These are phyloP conservation scores for Tinamus major DNA, from an alignment of 2,797 vertebrate genomes.

Conservation along the genomic window DNA sequence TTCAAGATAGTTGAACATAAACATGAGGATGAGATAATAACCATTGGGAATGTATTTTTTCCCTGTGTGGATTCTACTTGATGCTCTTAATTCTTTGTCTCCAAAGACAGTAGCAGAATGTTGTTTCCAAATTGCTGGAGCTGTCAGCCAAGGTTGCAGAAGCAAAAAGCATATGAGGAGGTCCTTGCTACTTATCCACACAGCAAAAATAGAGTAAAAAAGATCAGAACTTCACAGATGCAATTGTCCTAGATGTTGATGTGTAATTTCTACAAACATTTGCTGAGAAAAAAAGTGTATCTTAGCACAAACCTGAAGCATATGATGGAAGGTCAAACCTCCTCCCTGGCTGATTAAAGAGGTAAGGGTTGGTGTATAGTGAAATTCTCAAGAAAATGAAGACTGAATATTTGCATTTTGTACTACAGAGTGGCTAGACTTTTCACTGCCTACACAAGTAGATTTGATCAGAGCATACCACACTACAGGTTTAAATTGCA, in stretches of 20 bases:
- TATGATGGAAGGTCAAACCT: not conserved
- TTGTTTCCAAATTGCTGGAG: not conserved
- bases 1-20: not conserved
- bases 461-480: constrained; percentile 18
- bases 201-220: not conserved
- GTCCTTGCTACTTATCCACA: not conserved
- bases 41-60: not conserved
- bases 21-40: not conserved
- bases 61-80: not conserved
- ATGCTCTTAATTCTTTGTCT: not conserved
- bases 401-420: not conserved
- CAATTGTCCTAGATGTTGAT: not conserved
- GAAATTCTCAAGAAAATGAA: not conserved
- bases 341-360: not conserved
- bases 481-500: constrained; percentile 6
- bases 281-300: not conserved
- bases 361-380: not conserved
- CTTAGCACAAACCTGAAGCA: not conserved
- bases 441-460: not conserved
- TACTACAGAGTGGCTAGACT: not conserved
- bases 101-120: not conserved
- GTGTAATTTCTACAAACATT: not conserved
- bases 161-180: not conserved
- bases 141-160: not conserved
- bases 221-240: not conserved